Conservation (phyloP, 2,888 invertebrate genomes). For the Encarsia formosa region DNA sequence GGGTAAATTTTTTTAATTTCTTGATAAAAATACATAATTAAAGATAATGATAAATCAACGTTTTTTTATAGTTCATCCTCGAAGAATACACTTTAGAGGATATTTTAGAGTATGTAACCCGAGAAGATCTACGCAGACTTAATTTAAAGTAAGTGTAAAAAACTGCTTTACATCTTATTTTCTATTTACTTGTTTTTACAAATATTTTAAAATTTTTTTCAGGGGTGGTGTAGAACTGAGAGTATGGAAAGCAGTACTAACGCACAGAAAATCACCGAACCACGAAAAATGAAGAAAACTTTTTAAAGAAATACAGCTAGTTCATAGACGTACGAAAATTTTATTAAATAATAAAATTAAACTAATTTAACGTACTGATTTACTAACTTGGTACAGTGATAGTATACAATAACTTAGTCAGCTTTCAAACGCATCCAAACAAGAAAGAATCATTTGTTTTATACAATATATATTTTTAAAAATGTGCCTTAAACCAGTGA, state of each 20-base stretch:
- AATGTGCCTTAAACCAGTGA: constrained; percentile 27
- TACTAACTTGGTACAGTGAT: constrained; percentile 12
- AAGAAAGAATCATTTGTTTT: constrained; percentile 7
- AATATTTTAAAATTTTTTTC: constrained; percentile 23
- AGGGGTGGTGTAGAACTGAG: constrained; percentile 80
- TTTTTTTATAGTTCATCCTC: constrained; percentile 55
- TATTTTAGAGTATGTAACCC: constrained; percentile 71
- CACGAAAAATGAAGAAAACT: too few species aligned
- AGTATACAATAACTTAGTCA: constrained; percentile 1
- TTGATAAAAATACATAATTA: background rate
- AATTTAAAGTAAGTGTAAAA: constrained; percentile 64
- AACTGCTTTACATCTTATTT: constrained; percentile 27
- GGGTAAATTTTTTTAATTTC: constrained; percentile 46
- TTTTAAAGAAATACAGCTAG: background rate
- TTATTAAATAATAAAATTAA: too few species aligned
- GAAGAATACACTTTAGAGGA: constrained; percentile 80
- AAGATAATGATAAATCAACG: background rate
- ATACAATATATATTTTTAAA: too few species aligned
- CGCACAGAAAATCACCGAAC: constrained; percentile 58
- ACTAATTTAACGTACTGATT: constrained; percentile 14
- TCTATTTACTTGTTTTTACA: background rate
- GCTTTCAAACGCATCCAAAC: constrained; percentile 5
- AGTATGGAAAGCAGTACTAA: constrained; percentile 77
- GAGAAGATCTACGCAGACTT: constrained; percentile 77
- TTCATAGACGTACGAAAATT: too few species aligned